A percentile compares a stretch with the other conserved stretches of the same genome.
phyloP scores from a whole-genome alignment of 2,888 invertebrate genomes.

The Torymus texanus region DNA sequence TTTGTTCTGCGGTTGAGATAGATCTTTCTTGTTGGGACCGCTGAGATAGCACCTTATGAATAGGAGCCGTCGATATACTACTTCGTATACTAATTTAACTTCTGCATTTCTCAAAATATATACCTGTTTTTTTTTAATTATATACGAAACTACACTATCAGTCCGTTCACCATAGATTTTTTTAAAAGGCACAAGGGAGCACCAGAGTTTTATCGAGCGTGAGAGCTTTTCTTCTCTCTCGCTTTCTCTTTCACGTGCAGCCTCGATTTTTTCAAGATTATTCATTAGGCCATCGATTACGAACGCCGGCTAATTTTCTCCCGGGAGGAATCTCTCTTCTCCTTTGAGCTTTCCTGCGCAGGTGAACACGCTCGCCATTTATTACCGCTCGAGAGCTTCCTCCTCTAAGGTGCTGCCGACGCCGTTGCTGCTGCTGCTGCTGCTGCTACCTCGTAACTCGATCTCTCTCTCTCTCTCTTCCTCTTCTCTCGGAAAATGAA shows the following conservation, averaged over 20 bases:
- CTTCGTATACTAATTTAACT: too few species aligned
- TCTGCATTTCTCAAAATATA: too few species aligned
- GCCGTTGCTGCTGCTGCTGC: not conserved
- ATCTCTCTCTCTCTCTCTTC: not conserved
- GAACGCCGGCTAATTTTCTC: constrained; percentile 4
- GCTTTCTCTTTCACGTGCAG: too few species aligned
- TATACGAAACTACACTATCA: too few species aligned
- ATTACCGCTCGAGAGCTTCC: not conserved
- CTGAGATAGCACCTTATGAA: too few species aligned
- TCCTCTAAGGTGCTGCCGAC: too few species aligned
- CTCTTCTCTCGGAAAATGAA: constrained; percentile 1
- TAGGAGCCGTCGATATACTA: too few species aligned
- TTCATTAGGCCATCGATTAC: constrained; percentile 24
- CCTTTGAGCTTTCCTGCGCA: constrained; percentile 9
- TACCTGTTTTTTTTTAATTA: too few species aligned
- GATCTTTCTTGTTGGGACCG: too few species aligned
- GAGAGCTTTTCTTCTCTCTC: not conserved
- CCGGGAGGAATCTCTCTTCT: not conserved
- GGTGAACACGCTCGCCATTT: constrained; percentile 11
- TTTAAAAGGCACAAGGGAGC: too few species aligned
- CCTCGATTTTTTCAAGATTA: not conserved
- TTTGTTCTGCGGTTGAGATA: too few species aligned
- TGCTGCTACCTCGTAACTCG: constrained; percentile 14
- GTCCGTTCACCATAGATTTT: too few species aligned
- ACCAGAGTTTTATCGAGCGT: not conserved